Conservation (phyloP, 1,140 invertebrate genomes). For the Diorhabda elongata region DNA sequence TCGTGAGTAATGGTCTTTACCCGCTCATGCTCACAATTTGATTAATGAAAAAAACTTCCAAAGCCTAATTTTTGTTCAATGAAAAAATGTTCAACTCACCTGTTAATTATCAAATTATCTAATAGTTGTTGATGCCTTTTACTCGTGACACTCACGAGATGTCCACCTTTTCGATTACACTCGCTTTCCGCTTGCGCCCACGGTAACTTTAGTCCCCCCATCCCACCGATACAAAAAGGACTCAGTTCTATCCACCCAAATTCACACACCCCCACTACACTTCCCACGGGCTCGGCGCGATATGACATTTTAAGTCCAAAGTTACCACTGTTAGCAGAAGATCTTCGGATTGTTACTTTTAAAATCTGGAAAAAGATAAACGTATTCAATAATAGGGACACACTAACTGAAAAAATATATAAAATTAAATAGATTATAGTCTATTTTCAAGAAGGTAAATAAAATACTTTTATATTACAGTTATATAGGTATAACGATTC, state of each 20-base stretch:
- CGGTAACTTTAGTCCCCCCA: constrained; percentile 52
- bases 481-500: no score
- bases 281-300: constrained; percentile 51
- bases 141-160: constrained; percentile 60
- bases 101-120: constrained; percentile 57
- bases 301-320: constrained; percentile 46
- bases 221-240: constrained; percentile 59
- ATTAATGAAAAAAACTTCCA: no score
- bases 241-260: constrained; percentile 60
- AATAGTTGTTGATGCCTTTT: constrained; percentile 57
- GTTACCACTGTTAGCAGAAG: constrained; percentile 43
- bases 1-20: no score
- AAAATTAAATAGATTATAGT: no score
- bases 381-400: no score
- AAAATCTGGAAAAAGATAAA: constrained; percentile 7
- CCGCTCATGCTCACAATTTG: no score
- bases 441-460: no score
- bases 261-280: constrained; percentile 56
- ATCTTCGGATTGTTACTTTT: constrained; percentile 26
- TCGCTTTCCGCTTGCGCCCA: constrained; percentile 64
- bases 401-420: no score
- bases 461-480: no score
- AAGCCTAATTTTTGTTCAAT: no score
- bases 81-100: constrained; percentile 43
- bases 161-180: constrained; percentile 59